Conservation (phyloP, 2,797 vertebrate species). For the Lindbergichthys nudifrons region DNA sequence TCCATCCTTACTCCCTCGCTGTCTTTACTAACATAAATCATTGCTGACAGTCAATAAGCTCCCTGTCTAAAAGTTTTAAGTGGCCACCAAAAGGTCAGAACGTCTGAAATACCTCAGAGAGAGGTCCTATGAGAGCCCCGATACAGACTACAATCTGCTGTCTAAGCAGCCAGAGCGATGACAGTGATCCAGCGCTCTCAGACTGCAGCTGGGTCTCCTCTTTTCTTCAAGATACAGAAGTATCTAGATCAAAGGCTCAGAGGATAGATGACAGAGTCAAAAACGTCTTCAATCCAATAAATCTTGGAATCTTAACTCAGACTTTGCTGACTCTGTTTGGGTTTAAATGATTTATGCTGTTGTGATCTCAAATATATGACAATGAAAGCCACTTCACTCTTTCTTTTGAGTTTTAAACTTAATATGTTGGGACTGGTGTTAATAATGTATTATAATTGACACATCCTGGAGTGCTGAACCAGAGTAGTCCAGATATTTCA, state of each 20-base stretch:
- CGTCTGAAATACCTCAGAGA: constrained; percentile 60
- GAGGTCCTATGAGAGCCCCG: constrained; percentile 23
- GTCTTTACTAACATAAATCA: constrained; percentile 69
- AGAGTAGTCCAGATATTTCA: not conserved
- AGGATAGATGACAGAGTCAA: constrained; percentile 28
- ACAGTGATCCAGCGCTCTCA: constrained; percentile 40
- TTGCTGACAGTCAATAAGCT: constrained; percentile 72
- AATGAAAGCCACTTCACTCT: not conserved
- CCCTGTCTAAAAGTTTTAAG: constrained; percentile 72
- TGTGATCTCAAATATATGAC: not conserved
- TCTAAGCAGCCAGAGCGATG: constrained; percentile 50
- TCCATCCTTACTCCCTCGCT: constrained; percentile 16
- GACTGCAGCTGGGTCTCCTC: constrained; percentile 35
- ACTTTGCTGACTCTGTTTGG: not conserved
- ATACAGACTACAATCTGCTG: constrained; percentile 54
- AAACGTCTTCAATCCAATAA: constrained; percentile 15
- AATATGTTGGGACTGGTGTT: not conserved
- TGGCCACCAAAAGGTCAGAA: constrained; percentile 64
- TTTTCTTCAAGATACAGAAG: constrained; percentile 23
- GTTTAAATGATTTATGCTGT: not conserved
- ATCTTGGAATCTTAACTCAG: constrained; percentile 13
- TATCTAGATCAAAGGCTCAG: constrained; percentile 46
- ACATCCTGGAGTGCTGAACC: not conserved
- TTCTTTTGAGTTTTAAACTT: not conserved
- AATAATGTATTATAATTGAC: not conserved